phyloP scores from a whole-genome alignment of 2,888 invertebrate species.

The Netelia fuscicornis region DNA sequence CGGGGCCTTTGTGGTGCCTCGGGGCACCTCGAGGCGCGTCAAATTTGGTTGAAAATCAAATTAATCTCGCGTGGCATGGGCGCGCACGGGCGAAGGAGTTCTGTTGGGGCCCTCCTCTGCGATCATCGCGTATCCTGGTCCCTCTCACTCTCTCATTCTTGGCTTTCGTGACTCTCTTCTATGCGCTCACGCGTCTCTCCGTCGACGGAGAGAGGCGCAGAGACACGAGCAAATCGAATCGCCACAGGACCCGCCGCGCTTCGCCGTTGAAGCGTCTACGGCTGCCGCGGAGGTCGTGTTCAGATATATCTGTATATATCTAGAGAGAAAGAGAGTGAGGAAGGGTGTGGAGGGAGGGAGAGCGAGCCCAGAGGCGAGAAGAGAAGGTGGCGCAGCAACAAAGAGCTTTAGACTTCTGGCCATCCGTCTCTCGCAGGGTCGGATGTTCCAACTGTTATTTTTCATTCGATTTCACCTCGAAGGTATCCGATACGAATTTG shows the following conservation, averaged over 20 bases:
- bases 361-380: constrained; percentile 81
- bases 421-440: constrained; percentile 77
- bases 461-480: not conserved
- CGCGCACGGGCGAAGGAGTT: constrained; percentile 67
- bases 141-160: constrained; percentile 46
- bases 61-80: constrained; percentile 79
- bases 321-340: not conserved
- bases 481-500: not conserved
- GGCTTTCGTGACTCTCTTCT: constrained; percentile 26
- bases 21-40: constrained; percentile 78
- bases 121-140: constrained; percentile 50
- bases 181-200: constrained; percentile 39
- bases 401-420: constrained; percentile 82
- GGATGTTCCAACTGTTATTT: constrained; percentile 62
- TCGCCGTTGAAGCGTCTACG: constrained; percentile 44
- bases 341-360: not conserved
- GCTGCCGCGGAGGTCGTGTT: constrained; percentile 74
- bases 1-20: constrained; percentile 77
- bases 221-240: constrained; percentile 80
- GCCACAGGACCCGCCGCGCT: constrained; percentile 73
- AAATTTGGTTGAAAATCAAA: constrained; percentile 83
- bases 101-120: constrained; percentile 71
- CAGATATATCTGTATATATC: constrained; percentile 46
- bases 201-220: constrained; percentile 61
- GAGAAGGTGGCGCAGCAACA: constrained; percentile 83